Evolutionary conservation across 2,888 invertebrate genomes (phyloP).

Genomic region (Augiades crinisus): DNA sequence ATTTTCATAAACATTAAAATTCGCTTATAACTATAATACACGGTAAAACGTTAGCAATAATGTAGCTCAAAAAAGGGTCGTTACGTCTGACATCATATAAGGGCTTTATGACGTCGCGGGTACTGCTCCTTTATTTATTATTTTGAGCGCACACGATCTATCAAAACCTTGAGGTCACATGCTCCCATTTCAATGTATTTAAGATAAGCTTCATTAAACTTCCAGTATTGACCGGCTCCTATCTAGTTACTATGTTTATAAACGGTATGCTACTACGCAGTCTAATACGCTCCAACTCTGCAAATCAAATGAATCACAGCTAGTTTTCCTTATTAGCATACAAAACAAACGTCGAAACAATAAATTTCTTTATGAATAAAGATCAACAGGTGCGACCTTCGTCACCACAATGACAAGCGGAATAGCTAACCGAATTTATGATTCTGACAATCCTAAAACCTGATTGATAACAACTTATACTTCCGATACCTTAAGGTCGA

Average conservation of each 20-base stretch:
- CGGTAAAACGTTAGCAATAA: too few relatives aligned
- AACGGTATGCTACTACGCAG: conserved; percentile 5
- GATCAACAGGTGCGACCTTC: conserved; percentile 17
- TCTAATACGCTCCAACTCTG: neutral
- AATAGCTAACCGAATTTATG: conserved; percentile 10
- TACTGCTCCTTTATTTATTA: too few relatives aligned
- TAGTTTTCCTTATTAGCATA: conserved; percentile 20
- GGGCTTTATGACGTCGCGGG: too few relatives aligned
- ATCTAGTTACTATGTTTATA: neutral
- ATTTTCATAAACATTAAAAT: too few relatives aligned
- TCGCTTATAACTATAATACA: too few relatives aligned
- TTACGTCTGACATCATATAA: too few relatives aligned
- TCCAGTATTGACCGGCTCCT: neutral
- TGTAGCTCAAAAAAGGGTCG: too few relatives aligned
- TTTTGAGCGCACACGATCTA: too few relatives aligned
- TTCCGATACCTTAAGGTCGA: conserved; percentile 14
- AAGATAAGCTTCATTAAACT: neutral
- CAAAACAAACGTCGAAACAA: conserved; percentile 16
- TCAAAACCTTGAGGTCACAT: neutral
- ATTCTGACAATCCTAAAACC: neutral
- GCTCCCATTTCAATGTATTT: neutral
- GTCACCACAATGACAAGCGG: conserved; percentile 4
- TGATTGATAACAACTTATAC: conserved; percentile 10
- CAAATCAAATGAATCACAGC: conserved; percentile 5
- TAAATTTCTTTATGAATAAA: conserved; percentile 19